Evolutionary conservation across 2,113 vertebrate species (phyloP).

Genomic region (Sinocyclocheilus rhinocerous): DNA sequence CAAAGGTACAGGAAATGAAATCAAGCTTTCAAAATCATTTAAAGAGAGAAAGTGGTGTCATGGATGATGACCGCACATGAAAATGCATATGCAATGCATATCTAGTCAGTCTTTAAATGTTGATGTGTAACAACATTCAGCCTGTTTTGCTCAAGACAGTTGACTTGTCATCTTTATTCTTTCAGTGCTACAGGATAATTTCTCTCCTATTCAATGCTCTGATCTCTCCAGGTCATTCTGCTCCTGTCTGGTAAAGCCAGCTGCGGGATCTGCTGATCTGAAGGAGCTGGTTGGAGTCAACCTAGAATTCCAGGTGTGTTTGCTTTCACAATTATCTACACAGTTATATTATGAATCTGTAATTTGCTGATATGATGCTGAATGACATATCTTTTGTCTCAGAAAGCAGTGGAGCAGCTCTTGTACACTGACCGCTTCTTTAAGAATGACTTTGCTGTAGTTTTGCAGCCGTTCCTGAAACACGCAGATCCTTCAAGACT

Average conservation of each 20-base stretch:
- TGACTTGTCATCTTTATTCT: not conserved
- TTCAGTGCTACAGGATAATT: not conserved
- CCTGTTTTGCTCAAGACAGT: not conserved
- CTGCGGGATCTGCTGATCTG: slow-evolving; percentile 69
- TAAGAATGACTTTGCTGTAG: slow-evolving; percentile 75
- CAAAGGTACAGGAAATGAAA: slow-evolving; percentile 69
- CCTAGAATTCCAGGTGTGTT: slow-evolving; percentile 77
- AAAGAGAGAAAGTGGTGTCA: not conserved
- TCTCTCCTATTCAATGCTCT: not conserved
- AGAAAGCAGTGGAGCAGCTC: slow-evolving; percentile 76
- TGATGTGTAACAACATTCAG: not conserved
- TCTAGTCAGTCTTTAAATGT: not conserved
- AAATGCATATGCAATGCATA: not conserved
- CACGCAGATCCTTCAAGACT: slow-evolving; percentile 74
- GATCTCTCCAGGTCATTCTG: slow-evolving; percentile 74
- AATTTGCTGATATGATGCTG: not conserved
- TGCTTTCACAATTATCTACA: not conserved
- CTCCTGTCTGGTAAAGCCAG: slow-evolving; percentile 77
- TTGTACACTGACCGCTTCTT: slow-evolving; percentile 74
- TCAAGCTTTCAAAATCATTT: not conserved
- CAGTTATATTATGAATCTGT: not conserved
- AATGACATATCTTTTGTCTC: not conserved
- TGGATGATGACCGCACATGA: not conserved
- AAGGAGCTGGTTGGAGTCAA: slow-evolving; percentile 75
- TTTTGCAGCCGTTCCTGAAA: slow-evolving; percentile 80